Evolutionary conservation across 2,797 vertebrate species (phyloP), one percentile per base, ranked within the genome.

Genomic region (Oreonectes daqikongensis): DNA sequence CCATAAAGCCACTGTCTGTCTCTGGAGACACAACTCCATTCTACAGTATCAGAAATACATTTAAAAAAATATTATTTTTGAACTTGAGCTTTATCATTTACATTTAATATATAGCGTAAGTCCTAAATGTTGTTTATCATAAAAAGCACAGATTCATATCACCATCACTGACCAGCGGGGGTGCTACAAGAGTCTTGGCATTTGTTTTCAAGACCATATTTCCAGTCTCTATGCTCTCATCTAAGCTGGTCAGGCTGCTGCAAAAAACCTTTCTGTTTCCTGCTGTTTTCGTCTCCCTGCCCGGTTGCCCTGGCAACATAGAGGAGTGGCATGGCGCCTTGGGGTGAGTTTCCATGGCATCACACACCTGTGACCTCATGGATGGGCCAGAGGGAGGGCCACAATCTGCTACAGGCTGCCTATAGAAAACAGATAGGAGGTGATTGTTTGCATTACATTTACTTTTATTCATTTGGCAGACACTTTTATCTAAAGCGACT

Each of bases 1-100:
- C 96, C 75, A 98, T 79, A 46, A 99, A 99, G 50, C 97, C 97
- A 0, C 97, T 99, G 90, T 99, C 97, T 0, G 94, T 97, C 88
- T 96, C 97, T 0, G 96, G 97, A 7, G 96, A 97, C 30, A 93
- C 81, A 11, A 97, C 91, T 48, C 96, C 94, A 74, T 96, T 95
- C 97, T 98, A 88, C 67, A 77, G 65, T 20, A 32, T 65, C 55
- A 83, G 1, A 82, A 72, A 59, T 14, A 80, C 22, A 81, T 0
- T n/a, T 22, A 59, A 42, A 64, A 9, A 20, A 53, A 32, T 32
- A 69, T 38, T 59, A 60, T 60, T 55, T 12, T 52, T 9, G n/a
- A 24, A 18, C 26, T 38, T 44, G 11, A 66, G 9, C 18, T 9
- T 2, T 4, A 30, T n/a, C 30, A n/a, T n/a, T n/a, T n/a, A n/a